A percentile compares a stretch with the other conserved stretches of the same genome.
These are phyloP conservation scores for Caenorhabditis sp. DNA, from an alignment of 2,888 invertebrate genomes.

Conservation along the genomic window DNA sequence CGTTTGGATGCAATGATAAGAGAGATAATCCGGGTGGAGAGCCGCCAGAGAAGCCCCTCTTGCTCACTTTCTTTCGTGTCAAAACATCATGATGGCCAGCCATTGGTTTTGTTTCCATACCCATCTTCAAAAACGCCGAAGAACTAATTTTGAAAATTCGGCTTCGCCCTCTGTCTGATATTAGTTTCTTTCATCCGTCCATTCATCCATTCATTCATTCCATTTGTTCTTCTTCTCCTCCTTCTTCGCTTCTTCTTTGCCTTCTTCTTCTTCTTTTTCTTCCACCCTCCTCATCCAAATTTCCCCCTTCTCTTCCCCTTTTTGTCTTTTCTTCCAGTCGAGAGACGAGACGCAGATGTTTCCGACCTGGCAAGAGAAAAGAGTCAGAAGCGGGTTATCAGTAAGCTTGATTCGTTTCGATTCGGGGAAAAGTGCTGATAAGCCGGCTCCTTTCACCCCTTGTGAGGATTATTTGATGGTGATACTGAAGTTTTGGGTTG, in stretches of 20 bases:
- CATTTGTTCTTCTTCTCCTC: background rate
- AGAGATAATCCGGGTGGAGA: slow-evolving; percentile 11
- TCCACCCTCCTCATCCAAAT: too few relatives aligned
- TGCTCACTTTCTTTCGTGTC: background rate
- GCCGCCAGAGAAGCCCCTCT: background rate
- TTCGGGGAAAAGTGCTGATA: slow-evolving; percentile 38
- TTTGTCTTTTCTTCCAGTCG: slow-evolving; percentile 1
- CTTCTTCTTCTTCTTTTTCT: background rate
- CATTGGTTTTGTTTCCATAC: background rate
- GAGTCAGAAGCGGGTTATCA: slow-evolving; percentile 25
- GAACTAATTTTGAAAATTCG: background rate
- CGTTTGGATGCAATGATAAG: slow-evolving; percentile 20
- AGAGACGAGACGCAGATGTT: background rate
- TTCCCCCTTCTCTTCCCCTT: background rate
- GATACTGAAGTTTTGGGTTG: background rate
- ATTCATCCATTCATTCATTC: slow-evolving; percentile 27
- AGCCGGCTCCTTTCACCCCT: background rate
- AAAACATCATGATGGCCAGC: background rate
- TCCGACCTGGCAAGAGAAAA: background rate
- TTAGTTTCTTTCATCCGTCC: slow-evolving; percentile 41
- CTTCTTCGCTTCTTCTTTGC: background rate
- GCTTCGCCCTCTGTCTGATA: slow-evolving; percentile 13
- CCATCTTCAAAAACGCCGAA: background rate
- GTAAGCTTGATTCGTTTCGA: slow-evolving; percentile 43
- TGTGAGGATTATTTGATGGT: background rate